Evolutionary conservation across 1,140 invertebrate species (phyloP).

Genomic region (Calosoma granatense): DNA sequence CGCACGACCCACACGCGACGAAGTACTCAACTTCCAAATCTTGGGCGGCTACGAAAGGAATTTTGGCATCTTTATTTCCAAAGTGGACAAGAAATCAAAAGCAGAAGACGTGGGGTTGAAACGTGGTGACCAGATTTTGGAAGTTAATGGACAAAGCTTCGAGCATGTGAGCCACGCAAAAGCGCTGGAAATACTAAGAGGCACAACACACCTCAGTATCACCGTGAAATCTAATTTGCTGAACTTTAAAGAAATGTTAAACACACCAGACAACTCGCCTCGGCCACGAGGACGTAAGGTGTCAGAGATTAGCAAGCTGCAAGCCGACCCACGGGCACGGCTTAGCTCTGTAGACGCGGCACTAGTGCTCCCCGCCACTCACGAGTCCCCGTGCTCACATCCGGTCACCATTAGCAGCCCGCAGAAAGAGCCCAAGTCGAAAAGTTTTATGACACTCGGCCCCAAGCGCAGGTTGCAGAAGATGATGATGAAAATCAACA

Average conservation of each 20-base stretch:
- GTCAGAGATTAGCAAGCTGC: slow-evolving; percentile 48
- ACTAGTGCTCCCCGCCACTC: slow-evolving; percentile 19
- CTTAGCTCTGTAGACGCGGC: slow-evolving; percentile 51
- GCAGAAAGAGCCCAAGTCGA: slow-evolving; percentile 33
- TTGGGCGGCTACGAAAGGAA: slow-evolving; percentile 81
- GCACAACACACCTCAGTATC: slow-evolving; percentile 91
- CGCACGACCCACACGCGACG: slow-evolving; percentile 81
- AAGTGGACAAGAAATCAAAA: slow-evolving; percentile 86
- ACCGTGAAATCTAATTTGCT: slow-evolving; percentile 96
- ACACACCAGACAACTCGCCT: slow-evolving; percentile 73
- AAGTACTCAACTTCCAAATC: slow-evolving; percentile 87
- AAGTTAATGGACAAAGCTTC: slow-evolving; percentile 96
- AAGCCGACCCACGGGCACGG: slow-evolving; percentile 53
- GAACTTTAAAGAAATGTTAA: slow-evolving; percentile 71
- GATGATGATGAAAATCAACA: slow-evolving; percentile 84
- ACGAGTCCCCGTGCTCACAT: slow-evolving; percentile 30
- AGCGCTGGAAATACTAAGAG: slow-evolving; percentile 85
- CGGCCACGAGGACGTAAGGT: slow-evolving; percentile 49
- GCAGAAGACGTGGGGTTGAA: slow-evolving; percentile 95
- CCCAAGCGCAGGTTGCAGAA: slow-evolving; percentile 76
- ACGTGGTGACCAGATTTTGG: slow-evolving; percentile 92
- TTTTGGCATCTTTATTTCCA: slow-evolving; percentile 91
- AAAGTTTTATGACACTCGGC: slow-evolving; percentile 80
- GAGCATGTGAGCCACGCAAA: slow-evolving; percentile 80
- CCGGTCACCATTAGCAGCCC: slow-evolving; percentile 33